These are phyloP conservation scores for Neuroterus valhalla DNA, from an alignment of 1,140 invertebrate genomes.

Conservation along the genomic window DNA sequence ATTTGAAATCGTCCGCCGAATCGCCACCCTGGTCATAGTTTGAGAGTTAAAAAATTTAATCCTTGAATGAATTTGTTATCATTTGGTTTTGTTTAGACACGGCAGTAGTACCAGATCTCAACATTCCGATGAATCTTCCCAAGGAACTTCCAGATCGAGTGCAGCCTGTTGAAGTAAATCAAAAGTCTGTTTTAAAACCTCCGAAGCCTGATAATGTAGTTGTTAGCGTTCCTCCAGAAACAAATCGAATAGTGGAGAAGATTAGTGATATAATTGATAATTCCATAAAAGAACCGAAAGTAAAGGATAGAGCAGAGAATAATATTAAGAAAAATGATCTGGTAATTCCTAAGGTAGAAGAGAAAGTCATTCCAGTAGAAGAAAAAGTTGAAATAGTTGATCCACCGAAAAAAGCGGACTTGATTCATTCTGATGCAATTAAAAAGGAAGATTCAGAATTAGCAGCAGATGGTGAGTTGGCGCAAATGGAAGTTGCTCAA, in stretches of 20 bases:
- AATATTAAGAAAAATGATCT: slow-evolving; percentile 39
- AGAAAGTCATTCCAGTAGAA: slow-evolving; percentile 70
- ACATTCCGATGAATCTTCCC: slow-evolving; percentile 55
- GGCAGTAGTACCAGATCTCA: slow-evolving; percentile 17
- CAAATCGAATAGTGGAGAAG: slow-evolving; percentile 51
- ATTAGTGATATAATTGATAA: slow-evolving; percentile 63
- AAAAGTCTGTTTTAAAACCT: slow-evolving; percentile 48
- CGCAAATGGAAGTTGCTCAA: slow-evolving; percentile 51
- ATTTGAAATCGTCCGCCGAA: too few relatives aligned
- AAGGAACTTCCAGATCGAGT: slow-evolving; percentile 76
- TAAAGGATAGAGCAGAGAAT: background rate
- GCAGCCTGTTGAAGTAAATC: slow-evolving; percentile 60
- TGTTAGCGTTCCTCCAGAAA: slow-evolving; percentile 44
- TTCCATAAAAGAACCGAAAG: slow-evolving; percentile 64
- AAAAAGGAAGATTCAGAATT: slow-evolving; percentile 74
- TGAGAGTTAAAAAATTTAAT: too few relatives aligned
- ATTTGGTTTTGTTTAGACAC: background rate
- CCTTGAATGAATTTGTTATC: too few relatives aligned
- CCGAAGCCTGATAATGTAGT: slow-evolving; percentile 44
- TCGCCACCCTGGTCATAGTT: too few relatives aligned
- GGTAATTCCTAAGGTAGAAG: slow-evolving; percentile 64
- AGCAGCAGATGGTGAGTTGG: slow-evolving; percentile 60
- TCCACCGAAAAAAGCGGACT: slow-evolving; percentile 58
- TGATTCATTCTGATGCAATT: slow-evolving; percentile 71
- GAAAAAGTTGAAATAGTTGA: slow-evolving; percentile 60